Evolutionary conservation across 1,140 invertebrate species (phyloP).

Genomic region (Aphaenogaster rudis): DNA sequence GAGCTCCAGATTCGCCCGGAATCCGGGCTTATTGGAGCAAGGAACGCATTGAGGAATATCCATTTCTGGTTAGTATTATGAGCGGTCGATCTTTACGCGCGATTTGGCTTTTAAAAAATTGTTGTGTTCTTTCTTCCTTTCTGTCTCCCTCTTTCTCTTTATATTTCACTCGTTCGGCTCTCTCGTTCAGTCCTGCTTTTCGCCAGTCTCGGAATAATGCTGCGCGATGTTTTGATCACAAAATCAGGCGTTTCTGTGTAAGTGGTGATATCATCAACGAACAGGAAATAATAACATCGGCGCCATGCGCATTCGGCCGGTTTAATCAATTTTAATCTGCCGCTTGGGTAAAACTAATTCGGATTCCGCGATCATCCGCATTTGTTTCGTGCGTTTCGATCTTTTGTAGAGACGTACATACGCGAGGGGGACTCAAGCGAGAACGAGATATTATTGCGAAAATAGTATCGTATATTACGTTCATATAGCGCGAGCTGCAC

Average conservation of each 20-base stretch:
- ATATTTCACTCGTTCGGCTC: slow-evolving; percentile 49
- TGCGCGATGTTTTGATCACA: slow-evolving; percentile 81
- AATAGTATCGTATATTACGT: slow-evolving; percentile 66
- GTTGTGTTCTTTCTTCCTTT: slow-evolving; percentile 13
- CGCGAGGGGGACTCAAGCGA: slow-evolving; percentile 69
- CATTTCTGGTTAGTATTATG: slow-evolving; percentile 87
- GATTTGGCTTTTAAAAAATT: slow-evolving; percentile 70
- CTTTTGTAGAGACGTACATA: neutral
- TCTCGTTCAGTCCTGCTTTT: slow-evolving; percentile 59
- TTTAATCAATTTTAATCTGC: slow-evolving; percentile 71
- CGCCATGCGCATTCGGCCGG: slow-evolving; percentile 71
- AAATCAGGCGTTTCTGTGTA: slow-evolving; percentile 86
- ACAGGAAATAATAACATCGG: slow-evolving; percentile 86
- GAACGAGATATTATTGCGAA: slow-evolving; percentile 69
- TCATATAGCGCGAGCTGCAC: neutral
- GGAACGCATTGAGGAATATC: slow-evolving; percentile 86
- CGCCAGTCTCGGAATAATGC: neutral
- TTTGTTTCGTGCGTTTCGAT: neutral
- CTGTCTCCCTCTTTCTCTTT: neutral
- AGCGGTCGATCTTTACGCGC: slow-evolving; percentile 63
- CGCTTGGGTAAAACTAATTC: neutral
- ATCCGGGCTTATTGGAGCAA: slow-evolving; percentile 87
- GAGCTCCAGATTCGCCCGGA: neutral
- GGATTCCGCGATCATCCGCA: neutral
- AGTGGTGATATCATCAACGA: slow-evolving; percentile 84